phyloP scores from a whole-genome alignment of 2,888 invertebrate genomes.

The Hylaea fasciaria region DNA sequence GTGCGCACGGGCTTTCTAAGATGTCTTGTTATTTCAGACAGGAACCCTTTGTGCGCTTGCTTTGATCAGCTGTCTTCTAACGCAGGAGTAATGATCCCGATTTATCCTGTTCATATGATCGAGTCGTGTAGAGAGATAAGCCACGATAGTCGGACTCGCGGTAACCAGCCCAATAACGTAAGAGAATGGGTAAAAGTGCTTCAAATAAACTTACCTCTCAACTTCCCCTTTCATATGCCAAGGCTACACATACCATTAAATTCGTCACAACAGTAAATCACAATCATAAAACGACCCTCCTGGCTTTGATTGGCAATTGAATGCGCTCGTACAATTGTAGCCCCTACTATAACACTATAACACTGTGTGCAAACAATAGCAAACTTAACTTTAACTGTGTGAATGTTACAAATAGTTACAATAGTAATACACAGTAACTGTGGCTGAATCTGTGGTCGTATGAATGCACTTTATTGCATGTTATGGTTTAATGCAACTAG shows the following conservation, averaged over 20 bases:
- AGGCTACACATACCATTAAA: slow-evolving; percentile 49
- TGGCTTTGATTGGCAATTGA: slow-evolving; percentile 23
- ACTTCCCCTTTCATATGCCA: slow-evolving; percentile 39
- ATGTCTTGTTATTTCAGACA: slow-evolving; percentile 25
- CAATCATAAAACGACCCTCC: slow-evolving; percentile 33
- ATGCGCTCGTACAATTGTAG: slow-evolving; percentile 10
- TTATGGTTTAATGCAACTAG: slow-evolving; percentile 14
- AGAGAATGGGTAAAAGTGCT: too few species aligned
- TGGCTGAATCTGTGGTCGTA: slow-evolving; percentile 12
- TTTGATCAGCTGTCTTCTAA: slow-evolving; percentile 25
- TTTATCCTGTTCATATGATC: slow-evolving; percentile 8
- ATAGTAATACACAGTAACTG: slow-evolving; percentile 3
- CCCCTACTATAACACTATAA: neutral
- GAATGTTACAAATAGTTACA: neutral
- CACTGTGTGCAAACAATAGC: neutral
- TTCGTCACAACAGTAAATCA: slow-evolving; percentile 44
- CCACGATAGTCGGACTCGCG: too few species aligned
- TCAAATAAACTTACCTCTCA: neutral
- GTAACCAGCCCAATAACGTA: too few species aligned
- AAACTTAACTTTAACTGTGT: slow-evolving; percentile 3
- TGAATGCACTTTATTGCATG: slow-evolving; percentile 20
- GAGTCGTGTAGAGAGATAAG: too few species aligned
- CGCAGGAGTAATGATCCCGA: slow-evolving; percentile 11
- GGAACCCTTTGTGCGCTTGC: slow-evolving; percentile 22
- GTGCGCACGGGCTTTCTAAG: slow-evolving; percentile 12